Percentiles rank a stretch among this genome's conserved stretches.
These are phyloP conservation scores for Cephonodes hylas DNA, from an alignment of 2,888 invertebrate genomes.

Conservation along the genomic window DNA sequence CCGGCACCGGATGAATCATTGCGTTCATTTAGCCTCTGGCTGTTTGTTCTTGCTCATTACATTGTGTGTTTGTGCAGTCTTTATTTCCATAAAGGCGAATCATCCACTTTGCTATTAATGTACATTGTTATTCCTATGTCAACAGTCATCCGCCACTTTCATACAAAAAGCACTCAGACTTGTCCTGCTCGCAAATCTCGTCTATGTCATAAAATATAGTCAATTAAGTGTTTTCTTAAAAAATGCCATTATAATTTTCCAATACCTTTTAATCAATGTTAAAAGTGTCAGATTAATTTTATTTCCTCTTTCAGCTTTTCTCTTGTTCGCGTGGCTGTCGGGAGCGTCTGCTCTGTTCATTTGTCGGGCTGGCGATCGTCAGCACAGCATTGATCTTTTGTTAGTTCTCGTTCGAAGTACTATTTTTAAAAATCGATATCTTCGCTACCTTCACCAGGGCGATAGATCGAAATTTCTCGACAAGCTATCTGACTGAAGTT, in stretches of 20 bases:
- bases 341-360: slow-evolving; percentile 16
- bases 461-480: not conserved
- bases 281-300: slow-evolving; percentile 10
- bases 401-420: not conserved
- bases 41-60: slow-evolving; percentile 50
- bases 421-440: not conserved
- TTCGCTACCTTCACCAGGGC: not conserved
- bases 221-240: not conserved
- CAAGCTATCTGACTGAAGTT: not conserved
- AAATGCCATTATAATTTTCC: slow-evolving; percentile 4
- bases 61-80: slow-evolving; percentile 39
- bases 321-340: slow-evolving; percentile 12
- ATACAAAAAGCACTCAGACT: not conserved
- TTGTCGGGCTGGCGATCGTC: slow-evolving; percentile 15
- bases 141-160: slow-evolving; percentile 25
- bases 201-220: not conserved
- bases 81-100: slow-evolving; percentile 42
- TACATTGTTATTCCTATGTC: slow-evolving; percentile 22
- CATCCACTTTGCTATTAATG: slow-evolving; percentile 34
- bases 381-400: slow-evolving; percentile 22
- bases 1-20: slow-evolving; percentile 45
- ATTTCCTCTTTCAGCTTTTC: slow-evolving; percentile 15
- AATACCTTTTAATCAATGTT: slow-evolving; percentile 11
- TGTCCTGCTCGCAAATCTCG: not conserved
- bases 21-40: slow-evolving; percentile 44